phyloP scores from a whole-genome alignment of 2,797 vertebrate species.

The Antennarius maculatus region DNA sequence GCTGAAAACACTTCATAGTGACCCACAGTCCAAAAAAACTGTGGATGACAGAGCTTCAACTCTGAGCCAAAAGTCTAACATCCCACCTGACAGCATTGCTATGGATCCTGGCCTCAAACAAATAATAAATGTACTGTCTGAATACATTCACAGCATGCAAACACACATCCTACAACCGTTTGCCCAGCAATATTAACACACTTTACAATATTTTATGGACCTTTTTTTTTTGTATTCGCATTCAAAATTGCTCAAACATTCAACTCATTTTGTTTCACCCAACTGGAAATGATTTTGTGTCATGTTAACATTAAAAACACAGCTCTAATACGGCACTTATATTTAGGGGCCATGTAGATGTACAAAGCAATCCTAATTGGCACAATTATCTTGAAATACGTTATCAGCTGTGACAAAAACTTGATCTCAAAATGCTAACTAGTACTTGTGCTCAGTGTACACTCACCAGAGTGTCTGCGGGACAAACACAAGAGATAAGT shows the following conservation, averaged over 20 bases:
- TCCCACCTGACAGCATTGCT: slow-evolving; percentile 14
- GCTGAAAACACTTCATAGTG: slow-evolving; percentile 13
- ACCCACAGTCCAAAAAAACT: slow-evolving; percentile 1
- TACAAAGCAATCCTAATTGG: slow-evolving; percentile 26
- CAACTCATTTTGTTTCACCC: background rate
- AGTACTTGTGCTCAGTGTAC: slow-evolving; percentile 26
- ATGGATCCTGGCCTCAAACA: slow-evolving; percentile 24
- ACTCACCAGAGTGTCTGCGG: slow-evolving; percentile 16
- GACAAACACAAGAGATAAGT: slow-evolving; percentile 17
- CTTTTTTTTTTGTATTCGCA: slow-evolving; percentile 18
- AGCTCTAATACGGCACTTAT: background rate
- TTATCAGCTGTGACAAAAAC: slow-evolving; percentile 44
- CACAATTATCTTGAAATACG: slow-evolving; percentile 24
- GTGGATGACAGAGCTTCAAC: slow-evolving; percentile 9
- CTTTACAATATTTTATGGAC: slow-evolving; percentile 31
- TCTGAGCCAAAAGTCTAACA: background rate
- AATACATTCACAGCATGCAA: slow-evolving; percentile 52
- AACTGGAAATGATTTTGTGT: background rate
- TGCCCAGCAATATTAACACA: slow-evolving; percentile 34
- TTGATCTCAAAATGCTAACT: slow-evolving; percentile 15
- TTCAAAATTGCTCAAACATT: slow-evolving; percentile 20
- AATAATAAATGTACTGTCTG: slow-evolving; percentile 25
- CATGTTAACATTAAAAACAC: background rate
- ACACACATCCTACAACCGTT: slow-evolving; percentile 40
- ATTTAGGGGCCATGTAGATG: slow-evolving; percentile 7